A percentile compares a stretch with the other conserved stretches of the same genome.
These are phyloP conservation scores for Nebria ingens DNA, from an alignment of 1,140 invertebrate genomes.

Conservation along the genomic window DNA sequence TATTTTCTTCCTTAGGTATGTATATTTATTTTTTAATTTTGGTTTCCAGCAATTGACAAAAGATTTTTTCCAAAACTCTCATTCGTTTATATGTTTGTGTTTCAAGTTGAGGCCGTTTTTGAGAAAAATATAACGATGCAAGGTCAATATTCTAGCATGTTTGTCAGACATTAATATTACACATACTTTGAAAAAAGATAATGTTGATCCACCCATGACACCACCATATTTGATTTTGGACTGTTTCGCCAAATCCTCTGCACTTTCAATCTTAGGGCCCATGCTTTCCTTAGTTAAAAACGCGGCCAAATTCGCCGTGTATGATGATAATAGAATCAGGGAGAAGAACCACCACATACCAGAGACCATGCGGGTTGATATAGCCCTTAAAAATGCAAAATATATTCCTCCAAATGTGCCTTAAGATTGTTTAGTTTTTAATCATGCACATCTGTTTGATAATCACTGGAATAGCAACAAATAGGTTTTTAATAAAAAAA, in stretches of 20 bases:
- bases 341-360: constrained; percentile 96
- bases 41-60: no score
- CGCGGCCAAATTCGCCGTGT: constrained; percentile 92
- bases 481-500: constrained; percentile 16
- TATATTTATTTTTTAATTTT: no score
- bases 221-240: constrained; percentile 82
- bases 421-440: no score
- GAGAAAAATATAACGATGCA: no score
- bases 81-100: no score
- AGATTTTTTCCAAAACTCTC: no score
- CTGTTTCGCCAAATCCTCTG: constrained; percentile 83
- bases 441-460: no score
- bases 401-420: no score
- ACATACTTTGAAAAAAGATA: constrained; percentile 51
- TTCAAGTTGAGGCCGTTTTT: no score
- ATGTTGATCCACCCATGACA: constrained; percentile 61
- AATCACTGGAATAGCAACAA: constrained; percentile 17
- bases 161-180: no score
- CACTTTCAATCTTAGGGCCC: constrained; percentile 73
- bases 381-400: constrained; percentile 40
- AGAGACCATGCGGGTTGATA: constrained; percentile 65
- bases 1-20: no score
- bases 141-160: no score
- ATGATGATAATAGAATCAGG: constrained; percentile 91
- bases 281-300: constrained; percentile 83